Base-by-base conservation (phyloP, 2,888 invertebrate species). In the Siphlonurus alternatus region DNA sequence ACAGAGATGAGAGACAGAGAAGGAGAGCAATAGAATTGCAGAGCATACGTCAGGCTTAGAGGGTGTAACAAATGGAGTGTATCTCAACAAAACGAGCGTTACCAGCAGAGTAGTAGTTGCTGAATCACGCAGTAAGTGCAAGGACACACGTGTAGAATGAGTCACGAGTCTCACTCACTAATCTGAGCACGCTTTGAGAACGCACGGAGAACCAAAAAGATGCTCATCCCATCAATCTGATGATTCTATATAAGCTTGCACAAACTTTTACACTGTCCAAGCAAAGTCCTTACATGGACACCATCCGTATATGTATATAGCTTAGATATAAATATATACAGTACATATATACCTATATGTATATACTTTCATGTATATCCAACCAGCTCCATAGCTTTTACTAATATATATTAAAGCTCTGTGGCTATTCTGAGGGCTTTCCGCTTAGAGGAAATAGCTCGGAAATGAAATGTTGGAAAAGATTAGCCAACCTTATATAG, bases 401-500 rank as follows among this genome's bases (percentile, higher is more conserved):
- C 38, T 38, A 5, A n/a, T n/a, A n/a, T n/a, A n/a, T 38, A 38
- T 38, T 38, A 38, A 38, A 15, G 7, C 38, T 38, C 15, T 15
- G 38, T 15, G 38, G 38, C 38, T 15, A 38, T 38, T 10, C 38
- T 15, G 38, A 38, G 7, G 38, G 38, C 38, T 38, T 38, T 56
- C 56, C 56, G 56, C 22, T 22, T n/a, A 56, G 22, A 56, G 56
- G 56, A 56, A 56, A 56, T 56, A 56, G 56, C 56, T 56, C 56
- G 56, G 56, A 56, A 56, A 56, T 56, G 56, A 56, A 56, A 56
- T 20, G 56, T 56, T 38, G 38, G 38, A 38, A 38, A 38, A 38
- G 38, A 15, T 38, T 38, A 38, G 38, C 38, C 38, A 15, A 38
- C 7, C 38, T 38, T 38, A 38, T 15, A n/a, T n/a, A n/a, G n/a